Evolutionary conservation across 2,113 vertebrate genomes (phyloP).

Genomic region (Piprites chloris): DNA sequence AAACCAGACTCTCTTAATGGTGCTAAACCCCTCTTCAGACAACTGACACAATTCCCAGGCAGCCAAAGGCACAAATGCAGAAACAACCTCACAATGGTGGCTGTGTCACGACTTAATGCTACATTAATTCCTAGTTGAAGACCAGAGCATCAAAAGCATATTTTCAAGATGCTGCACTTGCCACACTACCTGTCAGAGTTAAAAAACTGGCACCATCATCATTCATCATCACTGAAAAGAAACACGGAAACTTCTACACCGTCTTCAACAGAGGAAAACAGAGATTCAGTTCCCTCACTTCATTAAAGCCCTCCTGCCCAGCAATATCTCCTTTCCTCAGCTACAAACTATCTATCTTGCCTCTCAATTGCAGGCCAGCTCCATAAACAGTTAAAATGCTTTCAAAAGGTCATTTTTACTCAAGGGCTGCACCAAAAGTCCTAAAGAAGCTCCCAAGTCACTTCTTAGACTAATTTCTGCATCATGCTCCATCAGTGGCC

Average conservation of each 20-base stretch:
- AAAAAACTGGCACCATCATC: neutral
- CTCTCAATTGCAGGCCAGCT: neutral
- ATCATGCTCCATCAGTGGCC: neutral
- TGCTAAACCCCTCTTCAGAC: neutral
- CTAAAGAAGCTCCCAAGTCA: neutral
- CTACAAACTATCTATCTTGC: neutral
- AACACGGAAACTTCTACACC: neutral
- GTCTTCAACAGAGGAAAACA: neutral
- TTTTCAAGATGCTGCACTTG: neutral
- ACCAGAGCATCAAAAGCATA: neutral
- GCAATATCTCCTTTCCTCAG: neutral
- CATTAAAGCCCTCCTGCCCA: neutral
- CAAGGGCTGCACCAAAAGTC: neutral
- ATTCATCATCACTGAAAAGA: neutral
- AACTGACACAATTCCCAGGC: neutral
- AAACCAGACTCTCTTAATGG: neutral
- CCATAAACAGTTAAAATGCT: neutral
- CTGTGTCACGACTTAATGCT: fast-evolving
- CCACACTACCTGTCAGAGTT: neutral
- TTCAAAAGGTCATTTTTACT: neutral
- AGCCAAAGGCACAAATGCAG: neutral
- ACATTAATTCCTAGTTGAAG: neutral
- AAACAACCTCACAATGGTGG: neutral
- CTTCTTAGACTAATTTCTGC: neutral
- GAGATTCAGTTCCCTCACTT: neutral